Percentiles rank a stretch among this genome's conserved stretches.
phyloP scores from a whole-genome alignment of 2,888 invertebrate genomes.

The Dolomedes plantarius region DNA sequence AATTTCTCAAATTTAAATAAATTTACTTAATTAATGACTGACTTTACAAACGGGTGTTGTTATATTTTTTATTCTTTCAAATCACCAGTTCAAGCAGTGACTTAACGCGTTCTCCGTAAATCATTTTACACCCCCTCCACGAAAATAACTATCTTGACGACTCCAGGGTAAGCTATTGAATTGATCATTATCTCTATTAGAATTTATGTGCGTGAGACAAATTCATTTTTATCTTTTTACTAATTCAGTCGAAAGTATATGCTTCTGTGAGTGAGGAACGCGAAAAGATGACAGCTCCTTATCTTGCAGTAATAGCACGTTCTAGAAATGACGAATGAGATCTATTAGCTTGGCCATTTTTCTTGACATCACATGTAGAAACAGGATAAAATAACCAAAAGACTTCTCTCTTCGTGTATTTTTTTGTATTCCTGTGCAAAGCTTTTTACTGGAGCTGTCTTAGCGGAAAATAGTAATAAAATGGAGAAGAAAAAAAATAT shows the following conservation, averaged over 20 bases:
- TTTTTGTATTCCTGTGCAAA: not conserved
- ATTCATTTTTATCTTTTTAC: not conserved
- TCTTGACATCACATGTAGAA: not conserved
- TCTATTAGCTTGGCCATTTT: constrained; percentile 3
- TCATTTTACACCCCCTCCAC: too few species aligned
- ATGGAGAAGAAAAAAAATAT: not conserved
- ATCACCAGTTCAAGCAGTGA: too few species aligned
- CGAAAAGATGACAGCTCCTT: not conserved
- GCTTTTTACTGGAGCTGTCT: not conserved
- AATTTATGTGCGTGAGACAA: not conserved
- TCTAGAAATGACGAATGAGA: not conserved
- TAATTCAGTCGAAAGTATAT: not conserved
- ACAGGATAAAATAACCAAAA: not conserved
- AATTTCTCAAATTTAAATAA: too few species aligned
- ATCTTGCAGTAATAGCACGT: not conserved
- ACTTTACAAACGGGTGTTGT: too few species aligned
- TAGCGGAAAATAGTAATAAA: not conserved
- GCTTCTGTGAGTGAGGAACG: not conserved
- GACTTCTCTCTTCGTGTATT: not conserved
- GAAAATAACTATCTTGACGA: too few species aligned
- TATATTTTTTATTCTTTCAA: too few species aligned
- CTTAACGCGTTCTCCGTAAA: too few species aligned
- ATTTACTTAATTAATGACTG: too few species aligned
- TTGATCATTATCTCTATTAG: not conserved
- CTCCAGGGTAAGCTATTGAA: too few species aligned